Base-by-base conservation (phyloP, 2,888 invertebrate species). In the Gastrophysa polygoni region DNA sequence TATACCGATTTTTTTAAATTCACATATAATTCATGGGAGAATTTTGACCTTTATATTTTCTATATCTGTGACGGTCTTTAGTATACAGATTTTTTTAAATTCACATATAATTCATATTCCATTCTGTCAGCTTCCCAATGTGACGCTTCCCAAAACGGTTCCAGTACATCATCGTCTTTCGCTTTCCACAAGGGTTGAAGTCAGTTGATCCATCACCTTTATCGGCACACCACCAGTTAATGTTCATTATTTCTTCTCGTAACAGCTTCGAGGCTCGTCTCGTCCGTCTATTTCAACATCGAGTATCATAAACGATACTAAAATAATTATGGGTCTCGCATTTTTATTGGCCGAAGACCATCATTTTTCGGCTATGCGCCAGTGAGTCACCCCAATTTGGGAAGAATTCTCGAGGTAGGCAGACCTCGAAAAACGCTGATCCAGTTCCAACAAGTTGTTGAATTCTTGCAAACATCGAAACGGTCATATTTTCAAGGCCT, bases 241-340 rank as follows among this genome's bases (percentile, higher is more conserved):
- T 60, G 20, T 44, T 29, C 50, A 10, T 20, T 47, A 14, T 34
- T 32, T 1, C 29, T 24, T 43, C 21, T 16, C 44, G 24, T 29
- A 43, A 55, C 49, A 49, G 43, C 54, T 28, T 11, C 8, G 16
- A 48, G 55, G 48, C 60, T 49, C 28, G 55, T 47, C 50, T 49
- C 38, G 55, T 60, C 60, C 38, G 46, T 60, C 60, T 60, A 60
- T 60, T 55, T 60, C 60, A 60, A 60, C 55, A 60, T 48, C 29
- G 44, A 55, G 55, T 60, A 54, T 60, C n/a, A 60, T 47, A 55
- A 5, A 7, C 49, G 60, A 60, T 60, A 60, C 60, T 17, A 43
- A 4, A n/a, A 55, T 60, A 60, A 60, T 60, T 60, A 60, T 29
- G 49, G 60, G 60, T 60, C 38, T 60, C 48, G 55, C 55, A 14